Base-by-base conservation (phyloP, 2,113 vertebrate genomes). In the Alligator mississippiensis region DNA sequence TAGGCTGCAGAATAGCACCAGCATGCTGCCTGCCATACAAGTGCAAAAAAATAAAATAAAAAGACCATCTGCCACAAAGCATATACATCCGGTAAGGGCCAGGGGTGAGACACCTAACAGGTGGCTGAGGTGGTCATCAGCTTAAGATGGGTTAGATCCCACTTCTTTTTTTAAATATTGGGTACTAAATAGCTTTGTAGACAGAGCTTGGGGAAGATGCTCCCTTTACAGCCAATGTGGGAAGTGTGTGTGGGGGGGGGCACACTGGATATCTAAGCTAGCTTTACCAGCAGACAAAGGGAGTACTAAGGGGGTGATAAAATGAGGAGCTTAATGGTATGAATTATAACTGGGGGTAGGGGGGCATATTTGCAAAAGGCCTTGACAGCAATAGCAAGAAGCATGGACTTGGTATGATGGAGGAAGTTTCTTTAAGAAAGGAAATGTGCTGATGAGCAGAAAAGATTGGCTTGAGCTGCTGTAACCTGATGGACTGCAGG, bases 301-400 rank as follows among this genome's bases (percentile, higher is more conserved):
- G 19, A 0, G 3, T 0, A 47, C 47, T 47, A 47, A n/a, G 63
- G n/a, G 30, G 63, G 75, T 9, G 10, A 38, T 17, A 78, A 54
- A n/a, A 54, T 0, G 14, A 82, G 0, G 3, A 68, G 58, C 1
- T 1, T 1, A 5, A 0, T 0, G 5, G 11, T 22, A 55, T 17
- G 5, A 5, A 4, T 5, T 25, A 2, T 1, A 1, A 11, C 47
- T 47, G 9, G 47, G 47, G 47, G 47, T 47, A 9, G 47, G 47
- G n/a, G 19, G 87, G 1, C 0, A 1, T 27, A 9, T 59, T 28
- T 28, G 21, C 11, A 9, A 4, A 0, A n/a, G 54, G 54, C 63
- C 54, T 22, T 1, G 34, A 2, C 34, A 22, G 77, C 0, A 1
- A 57, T 38, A 77, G 70, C 30, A 60, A 4, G 75, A 61, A 47